phyloP scores from a whole-genome alignment of 2,888 invertebrate genomes.

The Cosmopolites sordidus region DNA sequence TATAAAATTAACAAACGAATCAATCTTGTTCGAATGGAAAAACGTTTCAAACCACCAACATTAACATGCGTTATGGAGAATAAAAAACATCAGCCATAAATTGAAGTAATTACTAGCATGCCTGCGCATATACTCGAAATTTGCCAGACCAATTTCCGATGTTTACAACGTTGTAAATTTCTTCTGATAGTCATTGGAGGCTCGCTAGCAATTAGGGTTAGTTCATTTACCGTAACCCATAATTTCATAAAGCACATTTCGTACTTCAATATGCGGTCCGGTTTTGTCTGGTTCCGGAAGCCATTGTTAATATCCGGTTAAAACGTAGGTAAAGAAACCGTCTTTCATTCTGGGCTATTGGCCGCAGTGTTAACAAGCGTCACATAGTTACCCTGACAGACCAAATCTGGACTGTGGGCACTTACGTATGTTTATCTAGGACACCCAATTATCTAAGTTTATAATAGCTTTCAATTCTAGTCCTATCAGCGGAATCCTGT shows the following conservation, averaged over 20 bases:
- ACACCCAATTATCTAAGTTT: constrained; percentile 20
- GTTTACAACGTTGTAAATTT: too few relatives aligned
- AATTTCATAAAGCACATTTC: background rate
- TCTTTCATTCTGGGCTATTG: constrained; percentile 6
- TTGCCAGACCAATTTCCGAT: too few relatives aligned
- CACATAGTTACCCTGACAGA: constrained; percentile 6
- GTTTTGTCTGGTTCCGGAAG: background rate
- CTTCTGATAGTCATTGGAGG: too few relatives aligned
- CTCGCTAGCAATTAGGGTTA: too few relatives aligned
- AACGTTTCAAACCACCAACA: too few relatives aligned
- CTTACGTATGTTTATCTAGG: constrained; percentile 20
- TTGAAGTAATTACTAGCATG: too few relatives aligned
- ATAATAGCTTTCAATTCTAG: constrained; percentile 20
- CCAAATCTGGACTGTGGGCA: constrained; percentile 7
- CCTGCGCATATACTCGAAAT: too few relatives aligned
- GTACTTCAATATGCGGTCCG: background rate
- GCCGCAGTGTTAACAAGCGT: background rate
- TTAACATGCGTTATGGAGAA: too few relatives aligned
- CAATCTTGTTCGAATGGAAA: too few relatives aligned
- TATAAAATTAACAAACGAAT: too few relatives aligned
- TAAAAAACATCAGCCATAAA: too few relatives aligned
- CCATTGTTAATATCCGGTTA: constrained; percentile 6
- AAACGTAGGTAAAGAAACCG: constrained; percentile 15
- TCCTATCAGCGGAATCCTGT: constrained; percentile 20
- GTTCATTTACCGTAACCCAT: too few relatives aligned